Percentiles rank a stretch among this genome's conserved stretches.
Evolutionary conservation across 2,888 invertebrate species (phyloP).

Genomic region (Morpho achilles): DNA sequence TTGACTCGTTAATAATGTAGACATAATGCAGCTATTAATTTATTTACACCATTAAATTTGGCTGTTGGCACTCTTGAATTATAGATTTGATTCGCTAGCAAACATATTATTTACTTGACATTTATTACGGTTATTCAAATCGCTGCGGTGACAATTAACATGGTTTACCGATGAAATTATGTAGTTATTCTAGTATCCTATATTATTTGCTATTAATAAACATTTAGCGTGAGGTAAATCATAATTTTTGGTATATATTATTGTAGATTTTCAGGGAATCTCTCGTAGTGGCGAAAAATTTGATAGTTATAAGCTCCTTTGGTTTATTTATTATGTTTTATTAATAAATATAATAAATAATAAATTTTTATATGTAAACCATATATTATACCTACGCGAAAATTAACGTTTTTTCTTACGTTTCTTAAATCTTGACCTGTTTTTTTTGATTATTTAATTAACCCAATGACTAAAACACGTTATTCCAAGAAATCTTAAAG

Average conservation of each 20-base stretch:
- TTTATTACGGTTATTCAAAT: constrained; percentile 23
- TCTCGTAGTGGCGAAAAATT: too few species aligned
- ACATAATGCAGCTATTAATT: constrained; percentile 23
- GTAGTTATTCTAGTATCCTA: constrained; percentile 7
- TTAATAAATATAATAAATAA: too few species aligned
- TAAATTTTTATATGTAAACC: too few species aligned
- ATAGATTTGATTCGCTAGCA: constrained; percentile 25
- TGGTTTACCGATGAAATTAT: constrained; percentile 14
- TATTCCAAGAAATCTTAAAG: constrained; percentile 1
- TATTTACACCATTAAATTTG: constrained; percentile 24
- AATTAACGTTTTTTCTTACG: too few species aligned
- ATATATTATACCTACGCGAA: too few species aligned
- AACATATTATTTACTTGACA: constrained; percentile 25
- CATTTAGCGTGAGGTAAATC: not conserved
- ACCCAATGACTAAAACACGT: too few species aligned
- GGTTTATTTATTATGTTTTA: too few species aligned
- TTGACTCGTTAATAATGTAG: not conserved
- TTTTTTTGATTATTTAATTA: too few species aligned
- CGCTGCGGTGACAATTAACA: constrained; percentile 16
- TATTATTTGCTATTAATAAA: not conserved
- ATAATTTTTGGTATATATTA: too few species aligned
- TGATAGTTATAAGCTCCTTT: too few species aligned
- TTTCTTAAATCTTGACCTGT: too few species aligned
- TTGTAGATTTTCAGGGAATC: too few species aligned
- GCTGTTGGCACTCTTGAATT: constrained; percentile 19